Conservation (phyloP, 2,797 vertebrate species). For the Capromys pilorides region DNA sequence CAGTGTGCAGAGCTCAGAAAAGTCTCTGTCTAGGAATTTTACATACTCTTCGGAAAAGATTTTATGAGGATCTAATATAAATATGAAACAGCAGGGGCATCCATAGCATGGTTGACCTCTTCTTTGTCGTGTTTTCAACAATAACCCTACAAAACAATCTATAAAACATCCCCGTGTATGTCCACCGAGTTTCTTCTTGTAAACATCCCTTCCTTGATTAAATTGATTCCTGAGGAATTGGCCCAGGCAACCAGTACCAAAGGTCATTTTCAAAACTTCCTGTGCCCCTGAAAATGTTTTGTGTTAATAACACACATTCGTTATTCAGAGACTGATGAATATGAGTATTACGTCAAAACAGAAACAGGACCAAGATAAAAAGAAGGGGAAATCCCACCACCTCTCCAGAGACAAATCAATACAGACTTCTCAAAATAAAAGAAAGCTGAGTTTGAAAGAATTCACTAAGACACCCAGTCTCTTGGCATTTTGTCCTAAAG, state of each 20-base stretch:
- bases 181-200: neutral
- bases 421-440: neutral
- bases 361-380: slow-evolving; percentile 47
- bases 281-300: slow-evolving; percentile 63
- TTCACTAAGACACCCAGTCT: neutral
- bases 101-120: neutral
- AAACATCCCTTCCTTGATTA: slow-evolving; percentile 60
- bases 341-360: slow-evolving; percentile 47
- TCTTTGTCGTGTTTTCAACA: slow-evolving; percentile 54
- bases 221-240: slow-evolving; percentile 70
- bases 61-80: slow-evolving; percentile 44
- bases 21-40: slow-evolving; percentile 53
- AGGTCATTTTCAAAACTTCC: slow-evolving; percentile 73
- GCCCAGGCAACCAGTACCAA: slow-evolving; percentile 38
- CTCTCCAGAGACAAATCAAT: neutral
- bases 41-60: neutral
- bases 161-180: slow-evolving; percentile 22
- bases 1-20: neutral
- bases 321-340: slow-evolving; percentile 50
- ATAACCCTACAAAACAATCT: slow-evolving; percentile 60
- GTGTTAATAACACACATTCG: slow-evolving; percentile 13
- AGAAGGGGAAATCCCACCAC: neutral
- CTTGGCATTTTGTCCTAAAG: neutral
- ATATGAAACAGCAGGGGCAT: slow-evolving; percentile 54
- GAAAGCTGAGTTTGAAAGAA: slow-evolving; percentile 49